These are phyloP conservation scores for Rhyzopertha dominica DNA, from an alignment of 1,140 invertebrate species.

Conservation along the genomic window DNA sequence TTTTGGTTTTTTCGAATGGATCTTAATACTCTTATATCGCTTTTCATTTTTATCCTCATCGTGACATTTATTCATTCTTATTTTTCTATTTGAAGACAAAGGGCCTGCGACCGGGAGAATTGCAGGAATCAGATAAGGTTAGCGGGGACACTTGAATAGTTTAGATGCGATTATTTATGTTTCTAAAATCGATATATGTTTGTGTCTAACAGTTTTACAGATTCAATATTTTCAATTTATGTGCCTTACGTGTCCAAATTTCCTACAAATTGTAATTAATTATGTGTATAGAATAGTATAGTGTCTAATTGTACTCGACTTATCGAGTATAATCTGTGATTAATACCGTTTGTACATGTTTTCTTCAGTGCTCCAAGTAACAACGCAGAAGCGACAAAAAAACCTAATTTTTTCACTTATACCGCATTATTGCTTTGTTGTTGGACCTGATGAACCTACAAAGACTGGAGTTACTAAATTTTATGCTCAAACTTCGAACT, in stretches of 20 bases:
- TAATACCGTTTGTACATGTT: no score
- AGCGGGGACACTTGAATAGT: constrained; percentile 33
- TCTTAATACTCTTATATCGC: constrained; percentile 19
- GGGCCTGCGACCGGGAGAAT: constrained; percentile 49
- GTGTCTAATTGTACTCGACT: constrained; percentile 36
- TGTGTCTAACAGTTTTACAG: constrained; percentile 41
- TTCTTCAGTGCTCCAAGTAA: no score
- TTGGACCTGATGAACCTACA: no score
- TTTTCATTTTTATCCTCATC: constrained; percentile 31
- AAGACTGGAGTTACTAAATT: no score
- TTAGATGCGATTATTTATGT: no score
- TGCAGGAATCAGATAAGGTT: constrained; percentile 51
- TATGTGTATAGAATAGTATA: constrained; percentile 32
- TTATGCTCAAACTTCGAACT: no score
- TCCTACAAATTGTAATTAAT: constrained; percentile 31
- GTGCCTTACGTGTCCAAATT: constrained; percentile 28
- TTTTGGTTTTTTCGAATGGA: constrained; percentile 8
- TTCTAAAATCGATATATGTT: constrained; percentile 40
- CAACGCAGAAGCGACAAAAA: no score
- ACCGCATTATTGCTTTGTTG: no score
- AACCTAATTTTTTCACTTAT: no score
- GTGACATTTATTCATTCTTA: constrained; percentile 35
- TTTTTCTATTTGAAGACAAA: constrained; percentile 47
- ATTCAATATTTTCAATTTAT: constrained; percentile 25
- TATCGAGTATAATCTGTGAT: no score